A percentile compares a stretch with the other conserved stretches of the same genome.
These are phyloP conservation scores for Aphaenogaster rudis DNA, from an alignment of 1,140 invertebrate species.

Conservation along the genomic window DNA sequence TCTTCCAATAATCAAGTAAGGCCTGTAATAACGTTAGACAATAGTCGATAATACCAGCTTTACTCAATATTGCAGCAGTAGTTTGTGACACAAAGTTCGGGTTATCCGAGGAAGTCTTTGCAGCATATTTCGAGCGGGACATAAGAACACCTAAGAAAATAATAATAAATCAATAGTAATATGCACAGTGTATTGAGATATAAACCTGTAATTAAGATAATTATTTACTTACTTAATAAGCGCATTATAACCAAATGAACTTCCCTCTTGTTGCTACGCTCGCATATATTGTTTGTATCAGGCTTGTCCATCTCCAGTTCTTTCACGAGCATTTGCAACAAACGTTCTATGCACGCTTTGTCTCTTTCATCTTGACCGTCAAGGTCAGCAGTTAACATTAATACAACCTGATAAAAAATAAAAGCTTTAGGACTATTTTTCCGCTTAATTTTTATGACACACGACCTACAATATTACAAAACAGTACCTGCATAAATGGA, in stretches of 20 bases:
- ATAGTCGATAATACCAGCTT: slow-evolving; percentile 93
- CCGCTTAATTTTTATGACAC: slow-evolving; percentile 55
- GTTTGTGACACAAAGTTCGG: slow-evolving; percentile 91
- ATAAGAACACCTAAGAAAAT: slow-evolving; percentile 90
- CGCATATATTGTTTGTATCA: slow-evolving; percentile 87
- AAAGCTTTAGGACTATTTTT: slow-evolving; percentile 17
- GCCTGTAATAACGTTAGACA: slow-evolving; percentile 93
- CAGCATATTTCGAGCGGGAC: slow-evolving; percentile 91
- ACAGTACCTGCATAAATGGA: slow-evolving; percentile 94
- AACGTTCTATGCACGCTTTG: slow-evolving; percentile 91
- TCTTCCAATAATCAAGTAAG: slow-evolving; percentile 94
- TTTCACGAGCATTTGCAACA: slow-evolving; percentile 92
- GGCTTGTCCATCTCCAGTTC: slow-evolving; percentile 92
- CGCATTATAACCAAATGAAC: slow-evolving; percentile 96
- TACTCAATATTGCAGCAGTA: slow-evolving; percentile 92
- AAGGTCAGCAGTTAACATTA: slow-evolving; percentile 96
- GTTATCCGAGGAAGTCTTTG: slow-evolving; percentile 89
- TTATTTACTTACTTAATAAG: slow-evolving; percentile 89
- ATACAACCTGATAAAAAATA: slow-evolving; percentile 89
- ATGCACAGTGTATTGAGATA: slow-evolving; percentile 15
- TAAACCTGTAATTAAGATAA: slow-evolving; percentile 65
- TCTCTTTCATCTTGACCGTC: slow-evolving; percentile 95
- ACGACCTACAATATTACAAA: slow-evolving; percentile 65
- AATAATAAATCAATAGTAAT: slow-evolving; percentile 45
- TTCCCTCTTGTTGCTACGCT: slow-evolving; percentile 90